These are phyloP conservation scores for Saccopteryx bilineata DNA, from an alignment of 2,113 vertebrate genomes.

Conservation along the genomic window DNA sequence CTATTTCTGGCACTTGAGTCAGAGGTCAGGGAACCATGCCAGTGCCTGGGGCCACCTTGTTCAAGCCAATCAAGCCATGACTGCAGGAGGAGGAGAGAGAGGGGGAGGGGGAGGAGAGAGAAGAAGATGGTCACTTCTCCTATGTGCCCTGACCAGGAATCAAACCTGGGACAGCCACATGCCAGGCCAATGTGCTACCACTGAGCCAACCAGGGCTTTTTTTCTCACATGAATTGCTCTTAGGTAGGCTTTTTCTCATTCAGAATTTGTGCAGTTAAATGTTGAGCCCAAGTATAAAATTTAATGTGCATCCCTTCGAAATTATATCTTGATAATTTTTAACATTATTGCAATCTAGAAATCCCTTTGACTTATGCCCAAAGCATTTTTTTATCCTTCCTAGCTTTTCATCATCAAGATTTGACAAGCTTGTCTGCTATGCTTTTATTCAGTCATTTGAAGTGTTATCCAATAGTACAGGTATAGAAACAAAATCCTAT, in stretches of 20 bases:
- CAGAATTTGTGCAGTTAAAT: conserved; percentile 5
- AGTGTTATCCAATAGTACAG: neutral
- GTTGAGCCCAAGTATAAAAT: conserved; percentile 23
- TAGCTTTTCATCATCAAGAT: conserved; percentile 12
- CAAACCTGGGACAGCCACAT: too few species aligned
- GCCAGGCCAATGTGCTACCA: too few species aligned
- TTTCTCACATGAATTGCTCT: neutral
- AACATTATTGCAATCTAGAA: neutral
- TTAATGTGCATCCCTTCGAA: conserved; percentile 14
- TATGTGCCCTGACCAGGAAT: too few species aligned
- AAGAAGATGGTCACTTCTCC: too few species aligned
- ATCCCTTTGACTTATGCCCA: neutral
- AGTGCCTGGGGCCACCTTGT: too few species aligned
- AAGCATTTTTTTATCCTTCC: conserved; percentile 12
- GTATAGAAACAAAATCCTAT: neutral
- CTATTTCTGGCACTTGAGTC: too few species aligned
- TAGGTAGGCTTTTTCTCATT: conserved; percentile 8
- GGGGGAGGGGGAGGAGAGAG: too few species aligned
- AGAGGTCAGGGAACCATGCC: too few species aligned
- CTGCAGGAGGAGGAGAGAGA: too few species aligned
- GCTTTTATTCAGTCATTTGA: neutral
- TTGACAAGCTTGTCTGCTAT: neutral
- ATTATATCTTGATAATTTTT: conserved; percentile 9
- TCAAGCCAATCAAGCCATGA: too few species aligned
- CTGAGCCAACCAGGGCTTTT: neutral